Percentiles rank a stretch among this genome's conserved stretches.
These are phyloP conservation scores for Nezara viridula DNA, from an alignment of 2,888 invertebrate genomes.

Conservation along the genomic window DNA sequence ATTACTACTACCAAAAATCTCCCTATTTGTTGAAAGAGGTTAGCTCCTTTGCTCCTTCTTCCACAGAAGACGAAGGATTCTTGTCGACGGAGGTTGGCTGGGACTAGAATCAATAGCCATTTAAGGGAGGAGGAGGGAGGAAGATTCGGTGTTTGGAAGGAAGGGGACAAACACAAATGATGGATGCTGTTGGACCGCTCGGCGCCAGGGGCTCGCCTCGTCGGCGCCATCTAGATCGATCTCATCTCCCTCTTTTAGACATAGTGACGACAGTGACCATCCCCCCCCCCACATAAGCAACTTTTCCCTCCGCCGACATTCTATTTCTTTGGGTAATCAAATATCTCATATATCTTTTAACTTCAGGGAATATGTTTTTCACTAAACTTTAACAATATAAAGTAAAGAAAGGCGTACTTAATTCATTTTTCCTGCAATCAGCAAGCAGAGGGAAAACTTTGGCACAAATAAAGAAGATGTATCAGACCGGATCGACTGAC, in stretches of 20 bases:
- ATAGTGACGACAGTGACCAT: not conserved
- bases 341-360: no score
- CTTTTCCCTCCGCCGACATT: not conserved
- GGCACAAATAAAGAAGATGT: no score
- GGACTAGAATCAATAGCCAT: slow-evolving; percentile 6
- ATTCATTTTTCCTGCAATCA: no score
- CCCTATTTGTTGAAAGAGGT: not conserved
- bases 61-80: not conserved
- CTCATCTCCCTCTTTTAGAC: slow-evolving; percentile 46
- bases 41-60: not conserved
- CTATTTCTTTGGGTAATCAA: no score
- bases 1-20: no score
- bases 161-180: slow-evolving; percentile 45
- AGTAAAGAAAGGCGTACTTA: no score
- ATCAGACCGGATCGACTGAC: no score
- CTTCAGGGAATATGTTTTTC: no score
- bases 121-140: not conserved
- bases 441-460: no score
- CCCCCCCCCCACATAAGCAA: not conserved
- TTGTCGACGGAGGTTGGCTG: not conserved
- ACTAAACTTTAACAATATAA: no score
- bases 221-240: slow-evolving; percentile 37
- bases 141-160: not conserved
- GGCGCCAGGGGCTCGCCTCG: not conserved
- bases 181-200: slow-evolving; percentile 46